Evolutionary conservation across 2,888 invertebrate genomes (phyloP).

Genomic region (Drosophila ustulata): DNA sequence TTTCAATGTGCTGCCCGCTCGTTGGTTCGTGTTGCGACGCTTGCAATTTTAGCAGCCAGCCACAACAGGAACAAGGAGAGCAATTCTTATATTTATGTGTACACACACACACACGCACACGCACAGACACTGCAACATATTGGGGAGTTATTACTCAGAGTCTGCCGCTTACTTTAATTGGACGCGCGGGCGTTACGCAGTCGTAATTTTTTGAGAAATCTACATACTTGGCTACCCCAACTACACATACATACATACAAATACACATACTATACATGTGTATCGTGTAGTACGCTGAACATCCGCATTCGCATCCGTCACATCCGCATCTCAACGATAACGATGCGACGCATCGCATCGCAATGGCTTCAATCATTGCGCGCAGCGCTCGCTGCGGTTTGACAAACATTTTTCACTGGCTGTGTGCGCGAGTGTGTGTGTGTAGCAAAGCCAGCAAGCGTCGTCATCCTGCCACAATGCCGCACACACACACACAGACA

Average conservation of each 20-base stretch:
- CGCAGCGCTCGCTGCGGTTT: conserved; percentile 74
- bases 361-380: conserved; percentile 77
- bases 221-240: conserved; percentile 55
- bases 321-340: conserved; percentile 56
- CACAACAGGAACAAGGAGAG: conserved; percentile 24
- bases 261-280: no score
- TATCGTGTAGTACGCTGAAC: background rate
- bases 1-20: conserved; percentile 75
- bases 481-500: conserved; percentile 6
- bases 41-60: conserved; percentile 65
- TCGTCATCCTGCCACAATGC: conserved; percentile 21
- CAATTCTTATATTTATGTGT: conserved; percentile 56
- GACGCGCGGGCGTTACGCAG: conserved; percentile 81
- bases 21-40: conserved; percentile 75
- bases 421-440: conserved; percentile 32
- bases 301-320: conserved; percentile 28
- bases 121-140: conserved; percentile 59
- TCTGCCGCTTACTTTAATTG: conserved; percentile 81
- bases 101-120: conserved; percentile 45
- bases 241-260: conserved; percentile 8
- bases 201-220: conserved; percentile 80
- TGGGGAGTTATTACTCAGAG: conserved; percentile 72
- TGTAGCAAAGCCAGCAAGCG: conserved; percentile 48
- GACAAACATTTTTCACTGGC: conserved; percentile 78
- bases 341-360: conserved; percentile 62